phyloP scores from a whole-genome alignment of 2,797 vertebrate species.

The Siniperca scherzeri region DNA sequence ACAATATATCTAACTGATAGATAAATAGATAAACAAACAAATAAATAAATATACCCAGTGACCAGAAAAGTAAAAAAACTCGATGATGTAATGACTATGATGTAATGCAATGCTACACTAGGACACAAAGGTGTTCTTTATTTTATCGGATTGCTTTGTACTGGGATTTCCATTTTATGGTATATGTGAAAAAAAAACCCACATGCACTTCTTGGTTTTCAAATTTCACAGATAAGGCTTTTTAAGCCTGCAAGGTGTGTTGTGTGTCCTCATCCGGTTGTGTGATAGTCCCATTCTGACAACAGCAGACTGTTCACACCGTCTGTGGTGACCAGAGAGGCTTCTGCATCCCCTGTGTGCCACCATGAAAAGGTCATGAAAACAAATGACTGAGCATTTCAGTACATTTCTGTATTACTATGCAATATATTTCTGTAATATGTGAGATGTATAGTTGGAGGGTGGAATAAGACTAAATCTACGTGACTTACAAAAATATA shows the following conservation, averaged over 20 bases:
- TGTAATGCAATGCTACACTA: background rate
- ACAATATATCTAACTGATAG: background rate
- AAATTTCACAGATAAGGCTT: slow-evolving; percentile 9
- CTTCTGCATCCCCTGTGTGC: background rate
- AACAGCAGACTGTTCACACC: slow-evolving; percentile 1
- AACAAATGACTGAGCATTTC: slow-evolving; percentile 1
- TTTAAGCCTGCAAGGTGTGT: slow-evolving; percentile 1
- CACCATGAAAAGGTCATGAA: slow-evolving; percentile 19
- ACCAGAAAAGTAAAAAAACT: background rate
- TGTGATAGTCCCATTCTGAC: slow-evolving; percentile 4
- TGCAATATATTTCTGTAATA: background rate
- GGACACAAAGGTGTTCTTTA: background rate
- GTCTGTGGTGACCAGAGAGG: background rate
- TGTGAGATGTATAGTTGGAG: slow-evolving; percentile 10
- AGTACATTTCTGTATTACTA: background rate
- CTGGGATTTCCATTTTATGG: background rate
- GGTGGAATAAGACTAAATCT: slow-evolving; percentile 13
- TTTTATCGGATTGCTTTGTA: background rate
- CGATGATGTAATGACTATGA: background rate
- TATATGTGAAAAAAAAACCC: background rate
- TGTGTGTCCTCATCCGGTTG: background rate
- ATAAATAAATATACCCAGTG: background rate
- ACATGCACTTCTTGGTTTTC: background rate
- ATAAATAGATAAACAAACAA: background rate
- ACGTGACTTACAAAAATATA: slow-evolving; percentile 17